Base-by-base conservation (phyloP, 2,888 invertebrate species). In the Lithophane ornitopus region DNA sequence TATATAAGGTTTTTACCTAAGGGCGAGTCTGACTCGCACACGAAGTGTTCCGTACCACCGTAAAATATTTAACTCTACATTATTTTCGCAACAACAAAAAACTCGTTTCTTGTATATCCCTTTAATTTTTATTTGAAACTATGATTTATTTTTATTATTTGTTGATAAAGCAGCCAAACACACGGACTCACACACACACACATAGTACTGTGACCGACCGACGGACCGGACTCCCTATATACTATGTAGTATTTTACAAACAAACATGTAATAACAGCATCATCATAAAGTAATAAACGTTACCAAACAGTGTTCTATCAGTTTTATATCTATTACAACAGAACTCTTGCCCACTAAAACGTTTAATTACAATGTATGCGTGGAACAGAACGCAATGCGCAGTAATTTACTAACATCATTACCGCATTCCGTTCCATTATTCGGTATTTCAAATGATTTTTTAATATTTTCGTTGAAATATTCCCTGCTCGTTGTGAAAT, bases 361-460 rank as follows among this genome's bases (percentile, higher is more conserved):
- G 65, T 77, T 78, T 88, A 82, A 85, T 87, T 87, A 87, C 81
- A 68, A 73, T 72, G 79, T 84, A 77, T 78, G 84, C 76, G 59
- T 81, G 58, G 82, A 71, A 84, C 73, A 78, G 78, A 81, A 76
- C 80, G 89, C 79, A 87, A 80, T 70, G 41, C 79, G 44, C 69
- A 52, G 56, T 76, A 70, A 76, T 83, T 78, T 78, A 65, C 69
- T 66, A 76, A 85, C 87, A 81, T 88, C 85, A 91, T 85, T 84
- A 79, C 87, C 81, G 86, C 90, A 91, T 91, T 87, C 89, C 88
- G 85, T 87, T 87, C 85, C 87, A 87, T 88, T 90, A 88, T 88
- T 71, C 66, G 72, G 26, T 65, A 77, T 81, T 83, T 81, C 78
- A 85, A n/a, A n/a, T n/a, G n/a, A n/a, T n/a, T n/a, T n/a, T n/a